Conservation (phyloP, 2,888 invertebrate species). For the Protonemura montana region DNA sequence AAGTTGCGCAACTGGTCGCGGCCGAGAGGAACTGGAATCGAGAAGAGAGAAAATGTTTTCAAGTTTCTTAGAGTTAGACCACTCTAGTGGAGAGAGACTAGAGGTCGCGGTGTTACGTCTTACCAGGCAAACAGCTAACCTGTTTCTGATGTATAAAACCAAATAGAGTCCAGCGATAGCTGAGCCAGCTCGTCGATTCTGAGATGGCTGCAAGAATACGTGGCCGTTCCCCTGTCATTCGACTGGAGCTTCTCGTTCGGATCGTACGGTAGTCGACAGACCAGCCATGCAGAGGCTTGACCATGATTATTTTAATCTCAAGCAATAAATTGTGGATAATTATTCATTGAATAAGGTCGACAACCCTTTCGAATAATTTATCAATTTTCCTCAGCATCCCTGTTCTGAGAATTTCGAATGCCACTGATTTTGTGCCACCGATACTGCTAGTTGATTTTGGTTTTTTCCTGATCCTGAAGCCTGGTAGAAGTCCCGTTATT, state of each 20-base stretch:
- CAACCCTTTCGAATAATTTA: background rate
- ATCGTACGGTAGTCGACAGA: no score
- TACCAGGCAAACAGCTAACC: constrained; percentile 29
- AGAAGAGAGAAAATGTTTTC: constrained; percentile 33
- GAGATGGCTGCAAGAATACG: background rate
- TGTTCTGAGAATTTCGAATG: background rate
- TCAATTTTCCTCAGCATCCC: background rate
- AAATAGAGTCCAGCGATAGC: constrained; percentile 14
- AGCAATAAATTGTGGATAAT: constrained; percentile 27
- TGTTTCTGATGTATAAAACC: constrained; percentile 27
- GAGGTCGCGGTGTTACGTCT: constrained; percentile 26
- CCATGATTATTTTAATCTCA: constrained; percentile 27
- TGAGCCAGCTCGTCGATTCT: background rate
- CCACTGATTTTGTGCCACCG: background rate
- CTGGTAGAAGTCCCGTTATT: background rate
- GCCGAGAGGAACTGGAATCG: background rate
- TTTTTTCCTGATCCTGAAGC: background rate
- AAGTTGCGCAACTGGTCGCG: constrained; percentile 24
- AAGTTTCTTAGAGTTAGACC: constrained; percentile 17
- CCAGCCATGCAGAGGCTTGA: background rate
- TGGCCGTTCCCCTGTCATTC: background rate
- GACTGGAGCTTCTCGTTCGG: no score
- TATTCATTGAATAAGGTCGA: constrained; percentile 27
- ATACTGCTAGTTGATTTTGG: background rate
- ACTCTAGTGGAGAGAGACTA: background rate